Percentiles rank a stretch among this genome's conserved stretches.
These are phyloP conservation scores for Octomys mimax DNA, from an alignment of 2,797 vertebrate genomes.

Conservation along the genomic window DNA sequence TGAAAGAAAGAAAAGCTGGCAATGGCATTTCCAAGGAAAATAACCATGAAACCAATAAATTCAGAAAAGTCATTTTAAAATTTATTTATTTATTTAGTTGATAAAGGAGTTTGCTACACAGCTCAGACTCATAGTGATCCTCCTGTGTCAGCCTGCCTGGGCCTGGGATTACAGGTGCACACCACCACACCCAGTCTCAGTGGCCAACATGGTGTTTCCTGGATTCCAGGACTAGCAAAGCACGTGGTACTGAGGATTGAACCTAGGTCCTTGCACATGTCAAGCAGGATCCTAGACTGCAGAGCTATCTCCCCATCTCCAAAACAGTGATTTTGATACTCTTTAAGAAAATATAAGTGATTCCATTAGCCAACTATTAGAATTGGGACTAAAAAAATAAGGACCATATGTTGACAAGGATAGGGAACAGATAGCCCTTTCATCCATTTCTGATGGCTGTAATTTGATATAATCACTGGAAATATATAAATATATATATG, in stretches of 20 bases:
- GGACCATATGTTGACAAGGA: not conserved
- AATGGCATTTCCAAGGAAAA: not conserved
- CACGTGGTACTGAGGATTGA: too few species aligned
- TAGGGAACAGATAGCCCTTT: not conserved
- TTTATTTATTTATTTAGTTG: too few species aligned
- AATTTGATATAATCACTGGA: not conserved
- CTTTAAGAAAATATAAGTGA: not conserved
- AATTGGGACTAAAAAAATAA: not conserved
- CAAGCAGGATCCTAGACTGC: too few species aligned
- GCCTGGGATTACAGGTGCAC: too few species aligned
- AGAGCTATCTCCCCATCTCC: too few species aligned
- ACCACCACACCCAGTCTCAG: too few species aligned
- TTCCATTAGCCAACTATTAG: not conserved
- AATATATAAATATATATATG: not conserved
- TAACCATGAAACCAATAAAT: not conserved
- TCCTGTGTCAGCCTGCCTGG: too few species aligned
- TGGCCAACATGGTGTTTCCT: too few species aligned
- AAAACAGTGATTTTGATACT: not conserved
- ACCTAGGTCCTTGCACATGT: too few species aligned
- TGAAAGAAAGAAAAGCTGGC: not conserved
- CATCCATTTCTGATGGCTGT: not conserved
- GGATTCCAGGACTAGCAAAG: too few species aligned
- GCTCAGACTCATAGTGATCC: too few species aligned
- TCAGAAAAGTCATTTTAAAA: not conserved
- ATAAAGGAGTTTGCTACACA: too few species aligned